Evolutionary conservation across 2,797 vertebrate genomes (phyloP).

Genomic region (Gymnothorax javanicus): DNA sequence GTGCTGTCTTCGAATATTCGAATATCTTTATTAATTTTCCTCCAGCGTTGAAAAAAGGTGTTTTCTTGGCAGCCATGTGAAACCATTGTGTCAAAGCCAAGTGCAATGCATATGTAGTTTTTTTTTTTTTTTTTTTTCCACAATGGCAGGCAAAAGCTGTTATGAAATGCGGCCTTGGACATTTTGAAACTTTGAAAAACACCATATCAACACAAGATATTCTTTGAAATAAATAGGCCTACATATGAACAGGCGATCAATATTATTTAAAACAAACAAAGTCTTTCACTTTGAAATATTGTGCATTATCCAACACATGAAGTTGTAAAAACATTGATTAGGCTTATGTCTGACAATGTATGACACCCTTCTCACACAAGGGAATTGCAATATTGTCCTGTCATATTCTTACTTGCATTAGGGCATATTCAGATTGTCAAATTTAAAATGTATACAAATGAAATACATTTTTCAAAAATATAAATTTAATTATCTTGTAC

Average conservation of each 20-base stretch:
- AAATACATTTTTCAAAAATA: too few species aligned
- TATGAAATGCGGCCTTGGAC: not conserved
- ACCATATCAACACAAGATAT: not conserved
- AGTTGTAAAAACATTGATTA: not conserved
- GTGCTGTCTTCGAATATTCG: not conserved
- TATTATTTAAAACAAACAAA: not conserved
- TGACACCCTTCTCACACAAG: not conserved
- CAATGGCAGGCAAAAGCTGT: not conserved
- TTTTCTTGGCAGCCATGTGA: not conserved
- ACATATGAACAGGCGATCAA: not conserved
- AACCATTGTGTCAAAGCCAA: not conserved
- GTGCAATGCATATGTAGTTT: not conserved
- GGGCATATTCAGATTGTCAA: not conserved
- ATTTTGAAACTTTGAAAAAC: not conserved
- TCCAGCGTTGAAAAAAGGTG: not conserved
- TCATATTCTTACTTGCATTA: not conserved
- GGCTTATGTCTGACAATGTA: not conserved
- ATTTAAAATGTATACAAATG: not conserved
- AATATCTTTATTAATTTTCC: not conserved
- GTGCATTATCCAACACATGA: not conserved
- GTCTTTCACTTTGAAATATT: not conserved
- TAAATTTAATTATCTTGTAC: too few species aligned
- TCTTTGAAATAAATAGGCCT: not conserved
- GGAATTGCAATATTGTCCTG: not conserved
- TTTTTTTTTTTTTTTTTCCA: not conserved